A percentile compares a stretch with the other conserved stretches of the same genome.
These are phyloP conservation scores for Amiota mariae DNA, from an alignment of 2,888 invertebrate species.

Conservation along the genomic window DNA sequence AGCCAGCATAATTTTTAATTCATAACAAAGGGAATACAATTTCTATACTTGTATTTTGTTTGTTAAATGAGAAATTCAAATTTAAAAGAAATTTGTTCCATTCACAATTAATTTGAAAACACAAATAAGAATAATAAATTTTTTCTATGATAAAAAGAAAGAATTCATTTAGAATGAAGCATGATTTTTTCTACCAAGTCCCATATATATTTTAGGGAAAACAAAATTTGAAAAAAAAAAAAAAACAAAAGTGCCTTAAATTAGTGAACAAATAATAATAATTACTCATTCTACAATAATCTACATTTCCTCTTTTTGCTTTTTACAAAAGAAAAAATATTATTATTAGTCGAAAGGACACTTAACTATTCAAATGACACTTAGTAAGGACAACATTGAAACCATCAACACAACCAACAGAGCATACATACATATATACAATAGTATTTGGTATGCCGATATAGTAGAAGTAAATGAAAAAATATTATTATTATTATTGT, in stretches of 20 bases:
- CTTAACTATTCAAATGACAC: slow-evolving; percentile 23
- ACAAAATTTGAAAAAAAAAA: not conserved
- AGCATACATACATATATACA: too few relatives aligned
- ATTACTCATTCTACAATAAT: not conserved
- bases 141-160: too few relatives aligned
- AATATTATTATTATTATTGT: not conserved
- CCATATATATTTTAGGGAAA: not conserved
- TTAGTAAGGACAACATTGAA: not conserved
- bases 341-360: not conserved
- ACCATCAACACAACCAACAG: too few relatives aligned
- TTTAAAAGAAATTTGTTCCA: not conserved
- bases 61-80: not conserved
- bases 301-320: too few relatives aligned
- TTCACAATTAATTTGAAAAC: not conserved
- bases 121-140: not conserved
- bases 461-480: too few relatives aligned
- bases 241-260: not conserved
- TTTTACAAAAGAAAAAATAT: not conserved
- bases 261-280: slow-evolving; percentile 15
- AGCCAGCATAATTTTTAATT: not conserved
- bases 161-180: too few relatives aligned
- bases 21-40: too few relatives aligned
- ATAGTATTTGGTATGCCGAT: too few relatives aligned
- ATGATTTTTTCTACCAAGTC: too few relatives aligned
- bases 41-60: too few relatives aligned